phyloP scores from a whole-genome alignment of 2,113 vertebrate genomes.

The Colistium nudipinnis region DNA sequence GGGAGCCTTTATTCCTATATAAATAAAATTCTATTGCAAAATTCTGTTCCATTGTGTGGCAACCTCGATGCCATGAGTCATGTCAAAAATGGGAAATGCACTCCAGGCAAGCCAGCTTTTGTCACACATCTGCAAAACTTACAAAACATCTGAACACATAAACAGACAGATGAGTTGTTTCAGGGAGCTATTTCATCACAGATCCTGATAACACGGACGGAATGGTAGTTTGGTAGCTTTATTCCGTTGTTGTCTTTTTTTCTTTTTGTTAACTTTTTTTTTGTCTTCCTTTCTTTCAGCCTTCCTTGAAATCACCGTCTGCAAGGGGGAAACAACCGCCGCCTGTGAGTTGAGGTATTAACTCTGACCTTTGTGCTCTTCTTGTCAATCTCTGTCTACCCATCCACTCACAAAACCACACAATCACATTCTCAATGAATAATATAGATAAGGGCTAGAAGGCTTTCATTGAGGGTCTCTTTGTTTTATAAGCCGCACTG shows the following conservation, averaged over 20 bases:
- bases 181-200: too few species aligned
- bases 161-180: too few species aligned
- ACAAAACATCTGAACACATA: too few species aligned
- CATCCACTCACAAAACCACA: constrained; percentile 31
- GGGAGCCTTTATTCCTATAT: not conserved
- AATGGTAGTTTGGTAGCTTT: too few species aligned
- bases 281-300: constrained; percentile 35
- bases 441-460: constrained; percentile 45
- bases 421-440: constrained; percentile 18
- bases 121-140: too few species aligned
- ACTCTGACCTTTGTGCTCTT: constrained; percentile 49
- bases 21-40: too few species aligned
- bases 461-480: not conserved
- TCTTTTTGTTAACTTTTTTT: too few species aligned
- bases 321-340: constrained; percentile 5
- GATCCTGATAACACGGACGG: too few species aligned
- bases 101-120: too few species aligned
- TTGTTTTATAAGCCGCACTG: not conserved
- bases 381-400: constrained; percentile 14
- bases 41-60: not conserved
- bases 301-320: constrained; percentile 41
- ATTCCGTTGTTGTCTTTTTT: too few species aligned
- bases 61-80: not conserved
- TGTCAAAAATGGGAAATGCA: too few species aligned
- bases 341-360: constrained; percentile 46